Conservation (phyloP, 2,797 vertebrate genomes). For the Hyperoplus immaculatus region DNA sequence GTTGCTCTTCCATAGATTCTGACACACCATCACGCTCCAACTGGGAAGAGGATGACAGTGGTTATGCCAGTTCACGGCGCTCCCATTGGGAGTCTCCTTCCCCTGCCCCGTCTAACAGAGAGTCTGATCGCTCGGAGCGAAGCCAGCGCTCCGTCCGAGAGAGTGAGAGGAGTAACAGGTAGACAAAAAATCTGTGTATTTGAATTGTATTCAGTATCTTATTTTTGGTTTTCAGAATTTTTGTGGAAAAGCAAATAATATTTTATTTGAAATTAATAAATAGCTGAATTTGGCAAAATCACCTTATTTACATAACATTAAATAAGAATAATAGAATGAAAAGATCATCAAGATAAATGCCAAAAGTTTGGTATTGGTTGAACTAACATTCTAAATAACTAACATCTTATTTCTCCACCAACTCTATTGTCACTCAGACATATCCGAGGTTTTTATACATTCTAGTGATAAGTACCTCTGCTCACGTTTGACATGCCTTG, state of each 20-base stretch:
- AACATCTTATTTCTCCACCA: background rate
- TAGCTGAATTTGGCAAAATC: background rate
- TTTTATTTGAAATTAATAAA: background rate
- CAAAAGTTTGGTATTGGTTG: background rate
- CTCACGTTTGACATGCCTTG: background rate
- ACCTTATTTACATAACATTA: background rate
- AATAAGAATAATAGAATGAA: background rate
- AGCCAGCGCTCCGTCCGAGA: constrained; percentile 85
- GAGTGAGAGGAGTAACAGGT: constrained; percentile 90
- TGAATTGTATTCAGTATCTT: background rate
- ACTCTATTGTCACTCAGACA: background rate
- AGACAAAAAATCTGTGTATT: constrained; percentile 1
- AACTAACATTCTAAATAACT: background rate
- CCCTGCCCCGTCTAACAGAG: constrained; percentile 88
- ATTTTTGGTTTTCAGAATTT: background rate
- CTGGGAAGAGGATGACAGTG: constrained; percentile 97
- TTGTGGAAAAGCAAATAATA: background rate
- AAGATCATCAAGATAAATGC: background rate
- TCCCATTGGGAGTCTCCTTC: constrained; percentile 98
- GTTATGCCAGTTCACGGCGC: constrained; percentile 86
- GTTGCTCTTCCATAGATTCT: constrained; percentile 83
- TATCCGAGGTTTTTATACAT: constrained; percentile 7
- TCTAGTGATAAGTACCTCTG: background rate
- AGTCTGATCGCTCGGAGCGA: constrained; percentile 90
- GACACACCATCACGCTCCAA: constrained; percentile 94